Conservation (phyloP, 2,113 vertebrate species). For the Piaya cayana region DNA sequence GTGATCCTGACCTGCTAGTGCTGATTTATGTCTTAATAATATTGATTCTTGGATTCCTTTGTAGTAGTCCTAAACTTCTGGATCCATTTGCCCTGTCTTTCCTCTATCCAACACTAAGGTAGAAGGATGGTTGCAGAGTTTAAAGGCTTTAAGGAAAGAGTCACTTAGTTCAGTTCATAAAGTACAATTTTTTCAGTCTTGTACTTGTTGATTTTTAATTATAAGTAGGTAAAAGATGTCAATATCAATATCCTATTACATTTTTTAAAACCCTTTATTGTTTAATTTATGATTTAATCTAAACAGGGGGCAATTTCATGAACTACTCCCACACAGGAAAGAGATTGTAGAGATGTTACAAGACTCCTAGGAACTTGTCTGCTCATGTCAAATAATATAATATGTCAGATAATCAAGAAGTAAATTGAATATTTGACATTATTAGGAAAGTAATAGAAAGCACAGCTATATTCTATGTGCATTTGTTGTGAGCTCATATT, state of each 20-base stretch:
- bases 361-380: neutral
- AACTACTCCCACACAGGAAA: neutral
- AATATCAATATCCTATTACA: neutral
- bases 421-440: neutral
- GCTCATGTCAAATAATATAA: neutral
- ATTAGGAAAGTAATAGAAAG: neutral
- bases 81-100: neutral
- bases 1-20: neutral
- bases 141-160: neutral
- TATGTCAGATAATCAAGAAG: neutral
- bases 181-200: neutral
- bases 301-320: neutral
- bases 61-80: neutral
- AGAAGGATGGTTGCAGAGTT: neutral
- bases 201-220: neutral
- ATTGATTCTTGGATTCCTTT: neutral
- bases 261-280: neutral
- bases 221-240: neutral
- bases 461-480: neutral
- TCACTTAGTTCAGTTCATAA: neutral
- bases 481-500: neutral
- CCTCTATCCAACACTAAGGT: neutral
- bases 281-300: neutral
- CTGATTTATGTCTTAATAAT: accelerated
- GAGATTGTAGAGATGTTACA: neutral